Evolutionary conservation across 2,797 vertebrate genomes (phyloP), one percentile per base, ranked within the genome.

Genomic region (Lagodon rhomboides): DNA sequence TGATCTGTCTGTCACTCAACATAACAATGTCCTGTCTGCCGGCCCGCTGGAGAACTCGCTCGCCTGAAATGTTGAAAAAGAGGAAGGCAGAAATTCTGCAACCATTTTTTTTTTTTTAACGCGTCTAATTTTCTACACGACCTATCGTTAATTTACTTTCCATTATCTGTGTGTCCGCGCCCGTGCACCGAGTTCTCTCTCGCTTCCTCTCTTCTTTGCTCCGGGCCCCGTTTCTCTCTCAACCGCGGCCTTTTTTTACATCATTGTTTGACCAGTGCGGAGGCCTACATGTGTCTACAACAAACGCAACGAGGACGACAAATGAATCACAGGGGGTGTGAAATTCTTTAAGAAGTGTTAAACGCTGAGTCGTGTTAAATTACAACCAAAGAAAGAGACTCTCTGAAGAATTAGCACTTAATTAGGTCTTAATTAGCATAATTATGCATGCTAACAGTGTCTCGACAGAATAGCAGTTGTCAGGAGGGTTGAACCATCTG

Each of bases 391-490:
- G 96, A 95, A 98, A 97, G 96, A 92, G 89, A 91, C 91, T 96
- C 97, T 98, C 97, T 94, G 93, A 97, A 98, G 97, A 98, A 98
- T 98, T 97, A 97, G 96, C 96, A 96, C 96, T 98, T 99, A 99
- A 99, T 99, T 99, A 98, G 96, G 97, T 96, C 96, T 97, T 99
- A 98, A 99, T 99, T 99, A 98, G 97, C 98, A 99, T 99, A 99
- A 99, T 99, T 99, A 99, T 99, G 97, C 97, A 98, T 97, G 97
- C 97, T 99, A 99, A 99, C 98, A 97, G 96, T 97, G 98, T 98
- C 98, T 99, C 98, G 96, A 97, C 98, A 99, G 98, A 98, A 97
- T 97, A 98, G 97, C 97, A 96, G 96, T 98, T 99, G 97, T 99
- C 98, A 98, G 96, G 97, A 98, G 97, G 96, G 96, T 97, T 97